These are phyloP conservation scores for Ornithorhynchus anatinus DNA, from an alignment of 2,113 vertebrate genomes.

Conservation along the genomic window DNA sequence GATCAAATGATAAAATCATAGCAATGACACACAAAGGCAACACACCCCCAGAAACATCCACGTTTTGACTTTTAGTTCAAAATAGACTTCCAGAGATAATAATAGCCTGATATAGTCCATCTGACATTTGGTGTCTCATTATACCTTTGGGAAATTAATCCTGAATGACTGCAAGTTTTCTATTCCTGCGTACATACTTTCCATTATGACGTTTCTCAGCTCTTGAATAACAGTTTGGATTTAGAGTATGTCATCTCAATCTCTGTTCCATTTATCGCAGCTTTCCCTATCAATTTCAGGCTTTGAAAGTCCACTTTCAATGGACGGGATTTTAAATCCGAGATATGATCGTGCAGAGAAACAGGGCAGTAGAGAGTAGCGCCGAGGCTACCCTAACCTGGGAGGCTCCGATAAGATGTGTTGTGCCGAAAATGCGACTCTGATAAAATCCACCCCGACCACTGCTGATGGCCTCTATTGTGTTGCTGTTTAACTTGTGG, in stretches of 20 bases:
- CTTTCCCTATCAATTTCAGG: background rate
- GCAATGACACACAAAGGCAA: too few species aligned
- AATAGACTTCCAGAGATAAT: too few species aligned
- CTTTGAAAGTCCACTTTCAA: background rate
- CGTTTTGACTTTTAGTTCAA: too few species aligned
- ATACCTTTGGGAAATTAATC: background rate
- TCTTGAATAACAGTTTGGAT: background rate
- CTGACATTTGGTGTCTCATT: background rate
- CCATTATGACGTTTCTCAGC: background rate
- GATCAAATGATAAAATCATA: too few species aligned
- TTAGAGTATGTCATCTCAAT: background rate
- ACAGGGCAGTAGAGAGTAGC: background rate
- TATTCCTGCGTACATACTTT: background rate
- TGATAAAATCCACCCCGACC: background rate
- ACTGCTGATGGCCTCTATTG: fast-evolving
- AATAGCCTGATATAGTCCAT: background rate
- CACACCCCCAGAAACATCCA: too few species aligned
- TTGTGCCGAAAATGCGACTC: background rate
- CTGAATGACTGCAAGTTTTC: background rate
- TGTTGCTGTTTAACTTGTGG: fast-evolving
- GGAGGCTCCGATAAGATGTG: background rate
- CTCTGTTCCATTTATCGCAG: fast-evolving
- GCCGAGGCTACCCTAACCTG: fast-evolving
- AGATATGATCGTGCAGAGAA: background rate
- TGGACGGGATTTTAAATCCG: background rate